Conservation (phyloP, 2,797 vertebrate species). For the Phoeniculus purpureus region DNA sequence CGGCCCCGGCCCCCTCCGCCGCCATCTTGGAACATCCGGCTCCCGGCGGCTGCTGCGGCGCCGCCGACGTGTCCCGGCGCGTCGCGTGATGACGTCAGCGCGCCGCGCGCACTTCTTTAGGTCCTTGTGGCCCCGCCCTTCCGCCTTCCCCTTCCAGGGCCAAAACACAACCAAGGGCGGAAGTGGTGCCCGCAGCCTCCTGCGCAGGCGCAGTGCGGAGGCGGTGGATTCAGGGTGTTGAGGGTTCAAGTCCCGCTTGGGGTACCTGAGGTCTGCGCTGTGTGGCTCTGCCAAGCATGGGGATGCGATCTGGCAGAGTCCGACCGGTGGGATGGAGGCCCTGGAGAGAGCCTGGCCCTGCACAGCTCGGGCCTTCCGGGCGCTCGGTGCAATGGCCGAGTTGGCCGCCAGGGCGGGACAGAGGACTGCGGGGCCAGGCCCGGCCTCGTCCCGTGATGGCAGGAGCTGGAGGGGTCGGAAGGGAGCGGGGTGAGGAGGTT, state of each 20-base stretch:
- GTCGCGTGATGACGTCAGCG: neutral
- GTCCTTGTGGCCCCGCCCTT: neutral
- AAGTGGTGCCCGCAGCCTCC: accelerated
- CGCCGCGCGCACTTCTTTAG: neutral
- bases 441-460: accelerated
- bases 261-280: too few relatives aligned
- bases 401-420: slow-evolving; percentile 49
- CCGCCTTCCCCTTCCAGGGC: neutral
- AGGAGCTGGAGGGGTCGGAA: neutral
- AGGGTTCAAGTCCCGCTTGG: neutral
- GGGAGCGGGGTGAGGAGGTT: accelerated
- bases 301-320: too few relatives aligned
- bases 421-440: neutral
- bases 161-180: neutral
- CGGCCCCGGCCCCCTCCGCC: neutral
- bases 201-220: neutral
- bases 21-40: slow-evolving; percentile 66
- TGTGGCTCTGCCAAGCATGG: neutral
- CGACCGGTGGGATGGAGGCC: neutral
- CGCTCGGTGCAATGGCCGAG: neutral
- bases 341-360: accelerated
- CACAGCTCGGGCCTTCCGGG: too few relatives aligned
- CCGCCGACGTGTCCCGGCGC: slow-evolving; percentile 37
- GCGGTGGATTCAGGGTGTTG: accelerated
- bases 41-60: neutral